These are phyloP conservation scores for Holothuria leucospilota DNA, from an alignment of 53 echinoderm and acorn worm genomes.

Conservation along the genomic window DNA sequence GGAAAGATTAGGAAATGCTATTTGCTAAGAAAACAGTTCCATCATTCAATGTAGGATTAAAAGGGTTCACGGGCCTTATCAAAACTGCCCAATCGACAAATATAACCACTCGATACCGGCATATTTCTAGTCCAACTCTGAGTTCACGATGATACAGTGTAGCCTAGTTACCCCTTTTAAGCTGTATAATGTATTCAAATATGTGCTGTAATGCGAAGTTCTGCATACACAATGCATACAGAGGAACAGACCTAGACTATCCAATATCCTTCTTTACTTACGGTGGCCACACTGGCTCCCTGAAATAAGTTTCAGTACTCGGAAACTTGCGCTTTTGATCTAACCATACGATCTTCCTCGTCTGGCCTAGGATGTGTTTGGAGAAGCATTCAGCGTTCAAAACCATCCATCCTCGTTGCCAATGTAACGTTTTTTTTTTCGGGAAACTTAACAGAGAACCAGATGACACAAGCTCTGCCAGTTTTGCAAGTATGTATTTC, in stretches of 20 bases:
- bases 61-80: constrained; percentile 51
- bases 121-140: constrained; percentile 2
- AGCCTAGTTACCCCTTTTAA: no score
- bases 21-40: constrained; percentile 70
- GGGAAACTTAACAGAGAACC: not conserved
- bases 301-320: no score
- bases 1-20: no score
- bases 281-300: no score
- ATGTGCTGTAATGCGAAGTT: no score
- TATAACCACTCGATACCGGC: constrained; percentile 42
- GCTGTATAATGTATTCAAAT: no score
- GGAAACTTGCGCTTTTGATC: no score
- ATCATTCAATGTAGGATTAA: constrained; percentile 56
- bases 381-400: not conserved
- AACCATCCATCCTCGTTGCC: constrained; percentile 3
- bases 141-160: no score
- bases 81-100: constrained; percentile 36
- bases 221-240: no score
- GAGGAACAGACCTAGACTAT: no score
- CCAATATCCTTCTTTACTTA: no score
- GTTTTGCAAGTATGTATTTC: not conserved
- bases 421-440: not conserved
- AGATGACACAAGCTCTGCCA: not conserved
- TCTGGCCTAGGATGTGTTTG: not conserved
- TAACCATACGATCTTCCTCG: no score